Evolutionary conservation across 1,140 invertebrate genomes (phyloP), one percentile per base, ranked within the genome.

Genomic region (Bombus superbus): DNA sequence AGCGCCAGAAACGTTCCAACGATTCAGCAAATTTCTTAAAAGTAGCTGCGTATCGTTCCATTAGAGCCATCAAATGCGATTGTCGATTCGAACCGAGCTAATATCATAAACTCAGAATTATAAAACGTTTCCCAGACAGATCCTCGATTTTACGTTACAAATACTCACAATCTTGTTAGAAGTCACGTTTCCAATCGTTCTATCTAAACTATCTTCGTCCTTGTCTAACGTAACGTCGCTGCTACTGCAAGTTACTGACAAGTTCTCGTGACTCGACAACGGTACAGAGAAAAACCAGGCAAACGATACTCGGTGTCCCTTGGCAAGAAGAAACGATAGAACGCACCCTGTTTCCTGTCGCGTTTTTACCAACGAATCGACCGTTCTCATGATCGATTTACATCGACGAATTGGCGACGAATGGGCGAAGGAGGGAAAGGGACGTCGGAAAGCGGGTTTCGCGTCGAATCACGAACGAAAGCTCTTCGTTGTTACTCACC

Each of bases 381-480:
- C 15, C 9, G 35, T 83, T 77, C 64, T 77, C 57, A 74, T 57
- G 81, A 82, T 82, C 73, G 72, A 74, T 64, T 75, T 75, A 64
- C 71, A 66, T 73, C 53, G 44, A 15, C 40, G 28, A 44, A 32
- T 32, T 1, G 57, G 44, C 80, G 40, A 32, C 57, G 47, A 53
- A 53, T 22, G 6, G 18, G 6, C 47, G 47, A 53, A 53, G 47
- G 5, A 53, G 18, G 47, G 18, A 53, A 22, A 8, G 18, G 47
- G 25, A 32, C 1, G 57, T 28, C 18, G 57, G 28, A 59, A 59
- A 69, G 35, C 9, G 69, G 11, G n/a, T n/a, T 15, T 74, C 73
- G 73, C 79, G 38, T 72, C 47, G 79, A 44, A 44, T 74, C 35
- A 53, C 25, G 25, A n/a, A 53, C 42, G 35, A n/a, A 42, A 82